These are phyloP conservation scores for Hephaestus fuliginosus DNA, from an alignment of 2,797 vertebrate genomes.

Conservation along the genomic window DNA sequence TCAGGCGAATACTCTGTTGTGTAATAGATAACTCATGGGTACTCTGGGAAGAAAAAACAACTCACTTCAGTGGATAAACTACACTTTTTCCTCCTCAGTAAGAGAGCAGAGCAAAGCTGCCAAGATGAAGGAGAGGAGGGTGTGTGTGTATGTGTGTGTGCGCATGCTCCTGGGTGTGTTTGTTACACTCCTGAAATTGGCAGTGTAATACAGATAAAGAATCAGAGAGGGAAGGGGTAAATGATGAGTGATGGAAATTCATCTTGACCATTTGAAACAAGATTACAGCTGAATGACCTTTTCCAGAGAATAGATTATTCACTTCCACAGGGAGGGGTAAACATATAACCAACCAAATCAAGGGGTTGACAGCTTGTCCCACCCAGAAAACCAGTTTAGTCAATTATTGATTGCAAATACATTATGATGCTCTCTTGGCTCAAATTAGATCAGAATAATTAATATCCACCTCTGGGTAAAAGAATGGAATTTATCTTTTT, in stretches of 20 bases:
- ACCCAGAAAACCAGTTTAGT: constrained; percentile 11
- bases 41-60: constrained; percentile 5
- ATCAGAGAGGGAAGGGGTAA: not conserved
- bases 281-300: constrained; percentile 6
- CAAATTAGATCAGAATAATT: constrained; percentile 13
- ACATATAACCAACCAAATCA: not conserved
- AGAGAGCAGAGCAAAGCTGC: constrained; percentile 28
- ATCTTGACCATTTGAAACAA: constrained; percentile 27
- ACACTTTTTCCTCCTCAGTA: constrained; percentile 5
- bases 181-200: constrained; percentile 2
- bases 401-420: constrained; percentile 2
- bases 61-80: constrained; percentile 36
- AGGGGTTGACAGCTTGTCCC: not conserved
- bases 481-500: not conserved
- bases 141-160: not conserved
- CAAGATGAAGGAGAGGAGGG: not conserved
- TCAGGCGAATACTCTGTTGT: constrained; percentile 33
- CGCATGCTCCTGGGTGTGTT: not conserved
- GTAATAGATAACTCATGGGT: constrained; percentile 48
- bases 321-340: not conserved
- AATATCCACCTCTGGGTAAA: not conserved
- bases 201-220: constrained; percentile 24
- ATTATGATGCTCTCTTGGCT: not conserved
- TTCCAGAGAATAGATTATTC: constrained; percentile 15
- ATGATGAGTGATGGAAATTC: constrained; percentile 32